Conservation (phyloP, 2,888 invertebrate species). For the Fragum sueziense region DNA sequence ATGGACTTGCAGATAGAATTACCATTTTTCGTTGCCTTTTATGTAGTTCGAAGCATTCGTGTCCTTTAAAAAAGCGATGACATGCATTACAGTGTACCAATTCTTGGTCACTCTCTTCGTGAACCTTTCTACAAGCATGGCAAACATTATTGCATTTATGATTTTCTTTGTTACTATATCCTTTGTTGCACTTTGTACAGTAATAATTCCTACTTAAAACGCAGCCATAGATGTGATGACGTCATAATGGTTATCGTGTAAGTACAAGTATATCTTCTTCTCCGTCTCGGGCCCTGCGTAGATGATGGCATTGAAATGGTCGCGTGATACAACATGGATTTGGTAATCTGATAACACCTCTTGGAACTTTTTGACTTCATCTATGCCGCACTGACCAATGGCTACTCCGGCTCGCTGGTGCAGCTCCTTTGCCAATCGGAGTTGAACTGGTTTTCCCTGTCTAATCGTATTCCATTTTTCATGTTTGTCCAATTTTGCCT, state of each 20-base stretch:
- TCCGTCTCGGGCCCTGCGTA: conserved; percentile 32
- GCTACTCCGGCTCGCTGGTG: conserved; percentile 26
- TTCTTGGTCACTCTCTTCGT: not conserved
- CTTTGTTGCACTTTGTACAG: conserved; percentile 29
- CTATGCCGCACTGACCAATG: conserved; percentile 12
- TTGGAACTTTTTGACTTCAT: conserved; percentile 37
- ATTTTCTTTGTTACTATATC: conserved; percentile 7
- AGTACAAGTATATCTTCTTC: conserved; percentile 24
- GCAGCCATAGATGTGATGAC: conserved; percentile 37
- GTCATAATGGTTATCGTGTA: too few relatives aligned
- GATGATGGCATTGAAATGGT: conserved; percentile 42
- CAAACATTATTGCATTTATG: conserved; percentile 38
- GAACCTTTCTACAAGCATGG: conserved; percentile 24
- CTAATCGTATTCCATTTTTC: conserved; percentile 31
- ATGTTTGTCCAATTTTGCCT: conserved; percentile 34
- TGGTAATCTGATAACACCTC: conserved; percentile 25
- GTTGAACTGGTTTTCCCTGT: conserved; percentile 19
- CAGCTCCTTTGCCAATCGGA: conserved; percentile 16
- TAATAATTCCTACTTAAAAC: conserved; percentile 26
- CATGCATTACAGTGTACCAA: conserved; percentile 28
- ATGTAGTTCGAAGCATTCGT: conserved; percentile 34
- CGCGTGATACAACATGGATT: conserved; percentile 33
- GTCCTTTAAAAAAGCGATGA: conserved; percentile 29
- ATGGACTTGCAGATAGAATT: conserved; percentile 16
- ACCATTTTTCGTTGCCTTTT: conserved; percentile 2